Evolutionary conservation across 2,888 invertebrate genomes (phyloP).

Genomic region (Orthosia gracilis): DNA sequence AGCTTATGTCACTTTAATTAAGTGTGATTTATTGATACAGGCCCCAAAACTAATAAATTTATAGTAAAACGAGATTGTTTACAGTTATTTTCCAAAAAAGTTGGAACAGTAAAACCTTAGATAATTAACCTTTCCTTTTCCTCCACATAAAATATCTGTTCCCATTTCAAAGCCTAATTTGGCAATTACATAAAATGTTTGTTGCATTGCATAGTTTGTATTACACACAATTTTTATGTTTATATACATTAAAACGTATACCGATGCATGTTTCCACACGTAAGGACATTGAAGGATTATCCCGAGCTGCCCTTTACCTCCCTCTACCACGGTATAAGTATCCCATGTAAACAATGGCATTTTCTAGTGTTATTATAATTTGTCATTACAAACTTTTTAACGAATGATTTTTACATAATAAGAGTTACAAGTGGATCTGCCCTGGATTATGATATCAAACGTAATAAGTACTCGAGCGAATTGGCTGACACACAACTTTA

Average conservation of each 20-base stretch:
- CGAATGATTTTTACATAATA: too few relatives aligned
- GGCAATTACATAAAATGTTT: slow-evolving; percentile 42
- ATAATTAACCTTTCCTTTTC: slow-evolving; percentile 13
- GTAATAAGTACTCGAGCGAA: too few relatives aligned
- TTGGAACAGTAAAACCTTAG: neutral
- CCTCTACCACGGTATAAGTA: neutral
- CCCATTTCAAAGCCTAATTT: slow-evolving; percentile 47
- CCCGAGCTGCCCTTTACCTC: slow-evolving; percentile 28
- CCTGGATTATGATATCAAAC: too few relatives aligned
- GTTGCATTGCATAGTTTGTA: slow-evolving; percentile 19
- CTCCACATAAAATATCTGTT: slow-evolving; percentile 39
- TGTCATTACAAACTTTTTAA: neutral
- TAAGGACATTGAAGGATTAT: slow-evolving; percentile 19
- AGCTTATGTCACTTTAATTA: neutral
- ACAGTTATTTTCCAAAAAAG: neutral
- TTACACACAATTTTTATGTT: slow-evolving; percentile 14
- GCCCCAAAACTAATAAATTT: neutral
- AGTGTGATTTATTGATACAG: slow-evolving; percentile 26
- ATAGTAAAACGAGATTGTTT: neutral
- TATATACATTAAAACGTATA: slow-evolving; percentile 14
- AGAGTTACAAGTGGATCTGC: too few relatives aligned
- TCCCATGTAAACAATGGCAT: neutral
- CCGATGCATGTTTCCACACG: neutral
- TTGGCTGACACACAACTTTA: too few relatives aligned
- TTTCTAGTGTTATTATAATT: neutral